These are phyloP conservation scores for Semaprochilodus insignis DNA, from an alignment of 2,797 vertebrate species.

Conservation along the genomic window DNA sequence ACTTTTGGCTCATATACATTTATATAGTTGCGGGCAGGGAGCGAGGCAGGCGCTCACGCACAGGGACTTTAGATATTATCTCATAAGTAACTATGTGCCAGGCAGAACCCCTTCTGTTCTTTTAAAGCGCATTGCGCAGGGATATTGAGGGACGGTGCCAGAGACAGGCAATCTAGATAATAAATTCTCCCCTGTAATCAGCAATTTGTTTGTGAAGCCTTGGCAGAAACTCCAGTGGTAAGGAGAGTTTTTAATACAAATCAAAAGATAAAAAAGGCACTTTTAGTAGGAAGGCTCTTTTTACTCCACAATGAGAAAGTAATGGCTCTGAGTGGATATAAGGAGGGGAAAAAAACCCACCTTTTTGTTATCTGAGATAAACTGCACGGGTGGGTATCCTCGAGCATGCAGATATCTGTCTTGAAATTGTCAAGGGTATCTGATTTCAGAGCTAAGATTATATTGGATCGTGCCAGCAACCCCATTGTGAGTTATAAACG, in stretches of 20 bases:
- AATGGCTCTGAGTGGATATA: conserved; percentile 42
- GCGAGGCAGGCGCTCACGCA: conserved; percentile 45
- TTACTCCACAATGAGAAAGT: conserved; percentile 49
- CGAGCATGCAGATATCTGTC: conserved; percentile 15
- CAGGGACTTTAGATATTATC: conserved; percentile 78
- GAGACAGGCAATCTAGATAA: conserved; percentile 75
- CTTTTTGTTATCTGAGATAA: conserved; percentile 39
- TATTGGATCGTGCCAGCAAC: conserved; percentile 14
- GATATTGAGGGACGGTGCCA: conserved; percentile 65
- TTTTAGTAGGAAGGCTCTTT: conserved; percentile 46
- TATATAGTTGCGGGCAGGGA: conserved; percentile 80
- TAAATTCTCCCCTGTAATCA: conserved; percentile 72
- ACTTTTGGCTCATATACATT: conserved; percentile 83
- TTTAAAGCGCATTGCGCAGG: conserved; percentile 49
- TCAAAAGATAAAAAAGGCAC: conserved; percentile 66
- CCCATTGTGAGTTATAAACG: conserved; percentile 26
- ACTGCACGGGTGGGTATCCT: conserved; percentile 17
- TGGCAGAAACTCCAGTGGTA: conserved; percentile 57
- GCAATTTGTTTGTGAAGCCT: conserved; percentile 67
- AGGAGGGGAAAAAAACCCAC: not conserved
- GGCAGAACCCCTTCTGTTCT: conserved; percentile 62
- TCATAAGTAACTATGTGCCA: conserved; percentile 70
- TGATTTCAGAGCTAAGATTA: conserved; percentile 38
- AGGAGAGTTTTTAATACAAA: conserved; percentile 64
- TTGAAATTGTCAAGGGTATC: conserved; percentile 38